Evolutionary conservation across 2,888 invertebrate species (phyloP).

Genomic region (Ichneumon xanthorius): DNA sequence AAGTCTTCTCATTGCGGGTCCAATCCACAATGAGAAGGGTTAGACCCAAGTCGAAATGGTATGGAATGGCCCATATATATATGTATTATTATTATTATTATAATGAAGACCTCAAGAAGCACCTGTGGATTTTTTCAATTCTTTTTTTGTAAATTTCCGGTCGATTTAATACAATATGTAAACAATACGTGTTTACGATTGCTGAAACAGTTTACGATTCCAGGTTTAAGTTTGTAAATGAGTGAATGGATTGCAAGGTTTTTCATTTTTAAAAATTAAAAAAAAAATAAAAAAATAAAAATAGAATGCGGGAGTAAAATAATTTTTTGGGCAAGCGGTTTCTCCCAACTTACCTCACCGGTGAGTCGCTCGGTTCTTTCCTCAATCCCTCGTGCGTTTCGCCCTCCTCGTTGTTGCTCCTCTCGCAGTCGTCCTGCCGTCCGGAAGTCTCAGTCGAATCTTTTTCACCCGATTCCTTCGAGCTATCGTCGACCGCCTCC

Average conservation of each 20-base stretch:
- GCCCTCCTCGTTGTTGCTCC: conserved; percentile 50
- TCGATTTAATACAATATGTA: too few species aligned
- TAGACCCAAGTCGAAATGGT: too few species aligned
- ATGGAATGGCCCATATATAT: too few species aligned
- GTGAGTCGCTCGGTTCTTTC: conserved; percentile 73
- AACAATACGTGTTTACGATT: too few species aligned
- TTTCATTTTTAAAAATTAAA: too few species aligned
- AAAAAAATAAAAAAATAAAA: neutral
- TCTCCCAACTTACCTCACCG: conserved; percentile 75
- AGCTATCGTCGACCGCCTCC: conserved; percentile 52
- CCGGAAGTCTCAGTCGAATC: conserved; percentile 20
- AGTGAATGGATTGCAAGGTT: too few species aligned
- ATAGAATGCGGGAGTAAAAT: neutral
- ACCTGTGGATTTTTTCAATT: too few species aligned
- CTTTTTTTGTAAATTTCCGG: too few species aligned
- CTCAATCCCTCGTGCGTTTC: conserved; percentile 53
- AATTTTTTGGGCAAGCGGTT: neutral
- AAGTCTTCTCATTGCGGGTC: too few species aligned
- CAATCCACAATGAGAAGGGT: too few species aligned
- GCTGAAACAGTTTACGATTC: too few species aligned
- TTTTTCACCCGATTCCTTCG: conserved; percentile 60
- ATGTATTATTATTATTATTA: neutral
- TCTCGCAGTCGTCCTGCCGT: conserved; percentile 33
- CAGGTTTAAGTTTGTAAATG: too few species aligned
- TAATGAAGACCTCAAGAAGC: neutral